Percentiles rank a stretch among this genome's conserved stretches.
Conservation (phyloP, 1,140 invertebrate species). For the Drosophila repletoides region DNA sequence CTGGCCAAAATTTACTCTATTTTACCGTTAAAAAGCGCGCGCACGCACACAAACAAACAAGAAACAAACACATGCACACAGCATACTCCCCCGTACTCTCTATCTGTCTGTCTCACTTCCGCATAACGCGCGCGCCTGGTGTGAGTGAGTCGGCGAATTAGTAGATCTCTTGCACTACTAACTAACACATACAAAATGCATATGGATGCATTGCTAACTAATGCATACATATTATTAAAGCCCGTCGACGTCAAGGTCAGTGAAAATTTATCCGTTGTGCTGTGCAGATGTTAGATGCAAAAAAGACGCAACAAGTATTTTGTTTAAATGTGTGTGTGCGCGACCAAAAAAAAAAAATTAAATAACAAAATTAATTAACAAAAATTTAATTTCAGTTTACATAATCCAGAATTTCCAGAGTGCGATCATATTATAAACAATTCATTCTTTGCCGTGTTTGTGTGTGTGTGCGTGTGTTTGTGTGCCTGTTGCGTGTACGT, state of each 20-base stretch:
- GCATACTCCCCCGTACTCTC: too few species aligned
- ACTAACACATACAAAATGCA: not conserved
- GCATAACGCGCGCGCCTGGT: not conserved
- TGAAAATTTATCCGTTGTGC: slow-evolving; percentile 11
- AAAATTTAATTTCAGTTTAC: too few species aligned
- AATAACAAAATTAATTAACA: not conserved
- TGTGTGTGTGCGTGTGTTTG: slow-evolving; percentile 29
- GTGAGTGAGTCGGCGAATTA: not conserved
- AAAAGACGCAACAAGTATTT: too few species aligned
- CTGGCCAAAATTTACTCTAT: not conserved
- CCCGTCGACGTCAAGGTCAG: not conserved
- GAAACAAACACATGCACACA: not conserved
- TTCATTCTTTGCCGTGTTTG: too few species aligned
- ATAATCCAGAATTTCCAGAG: too few species aligned
- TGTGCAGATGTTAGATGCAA: not conserved
- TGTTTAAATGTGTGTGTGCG: not conserved
- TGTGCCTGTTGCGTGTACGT: slow-evolving; percentile 1
- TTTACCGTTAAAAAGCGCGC: slow-evolving; percentile 15
- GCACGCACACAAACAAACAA: not conserved
- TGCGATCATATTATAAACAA: too few species aligned
- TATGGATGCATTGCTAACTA: not conserved
- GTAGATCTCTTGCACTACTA: not conserved
- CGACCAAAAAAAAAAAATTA: not conserved
- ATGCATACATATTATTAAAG: not conserved
- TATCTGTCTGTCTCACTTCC: too few species aligned